Base-by-base conservation (phyloP, 2,113 vertebrate species). In the Sorex fumeus region DNA sequence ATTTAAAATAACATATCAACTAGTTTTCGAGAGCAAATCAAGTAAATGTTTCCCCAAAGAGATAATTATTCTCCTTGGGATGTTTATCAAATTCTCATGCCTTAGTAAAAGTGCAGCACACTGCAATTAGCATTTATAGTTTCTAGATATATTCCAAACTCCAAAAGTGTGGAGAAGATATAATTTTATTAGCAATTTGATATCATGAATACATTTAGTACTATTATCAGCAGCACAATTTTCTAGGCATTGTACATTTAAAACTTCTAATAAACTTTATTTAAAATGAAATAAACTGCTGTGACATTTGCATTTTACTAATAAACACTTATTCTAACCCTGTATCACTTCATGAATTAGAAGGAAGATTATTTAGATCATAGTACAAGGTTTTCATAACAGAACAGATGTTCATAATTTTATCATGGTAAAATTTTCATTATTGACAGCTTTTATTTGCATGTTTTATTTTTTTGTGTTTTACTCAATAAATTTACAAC, bases 291-390 rank as follows among this genome's bases (percentile, higher is more conserved):
- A 83, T 60, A 79, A 71, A 79, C 23, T 53, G 13, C 92, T 72
- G 66, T 50, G 32, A 18, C 85, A 83, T 85, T 88, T 91, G 43
- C 66, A 30, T 53, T 91, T 88, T 91, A 80, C 36, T 79, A 95
- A 64, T 2, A 36, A 92, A 43, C 1, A 62, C 16, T 82, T 92
- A 76, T 62, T 91, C 30, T 67, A 70, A 75, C 76, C 36, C 67
- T 87, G 43, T 36, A 64, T 78, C 4, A 71, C 75, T 70, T 53
- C 47, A 91, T 93, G 64, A 94, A 85, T 94, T 92, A 85, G n/a
- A 95, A 93, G 27, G 30, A 47, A 77, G 91, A 70, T 87, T 81
- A 84, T 85, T 96, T 94, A 91, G 47, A 90, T 87, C 90, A 91
- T 64, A 81, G 78, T 43, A 72, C 32, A 81, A 27, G 27, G 57